A percentile compares a stretch with the other conserved stretches of the same genome.
Conservation (phyloP, 2,888 invertebrate species). For the Allygus modestus region DNA sequence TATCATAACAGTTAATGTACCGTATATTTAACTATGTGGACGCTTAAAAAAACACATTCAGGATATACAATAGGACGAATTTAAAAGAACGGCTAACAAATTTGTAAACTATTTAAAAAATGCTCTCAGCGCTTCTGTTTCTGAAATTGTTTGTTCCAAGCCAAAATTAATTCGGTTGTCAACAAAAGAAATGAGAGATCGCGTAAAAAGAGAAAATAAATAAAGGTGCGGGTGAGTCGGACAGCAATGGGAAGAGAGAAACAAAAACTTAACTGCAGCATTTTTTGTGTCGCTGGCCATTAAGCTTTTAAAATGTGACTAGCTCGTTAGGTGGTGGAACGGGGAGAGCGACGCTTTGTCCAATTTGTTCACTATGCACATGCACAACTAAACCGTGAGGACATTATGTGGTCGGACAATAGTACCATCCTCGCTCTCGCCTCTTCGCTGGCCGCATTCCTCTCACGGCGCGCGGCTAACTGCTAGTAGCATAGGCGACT, state of each 20-base stretch:
- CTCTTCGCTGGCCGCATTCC: background rate
- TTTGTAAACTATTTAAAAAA: background rate
- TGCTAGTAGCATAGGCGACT: too few species aligned
- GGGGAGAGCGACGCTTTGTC: conserved; percentile 48
- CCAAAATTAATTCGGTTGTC: conserved; percentile 21
- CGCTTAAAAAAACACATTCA: too few species aligned
- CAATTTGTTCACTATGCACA: conserved; percentile 50
- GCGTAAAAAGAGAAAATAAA: conserved; percentile 47
- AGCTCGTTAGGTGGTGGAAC: conserved; percentile 51
- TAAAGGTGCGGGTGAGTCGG: conserved; percentile 53
- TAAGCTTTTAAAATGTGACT: conserved; percentile 60
- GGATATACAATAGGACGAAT: too few species aligned
- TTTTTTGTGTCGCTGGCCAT: conserved; percentile 61
- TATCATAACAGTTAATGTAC: too few species aligned
- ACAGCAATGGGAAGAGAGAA: conserved; percentile 33
- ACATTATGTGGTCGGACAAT: background rate
- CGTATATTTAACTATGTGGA: too few species aligned
- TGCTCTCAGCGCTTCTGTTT: background rate
- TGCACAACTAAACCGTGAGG: conserved; percentile 30
- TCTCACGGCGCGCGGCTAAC: background rate
- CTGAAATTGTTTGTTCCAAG: background rate
- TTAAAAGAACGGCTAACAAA: too few species aligned
- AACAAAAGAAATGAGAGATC: conserved; percentile 34
- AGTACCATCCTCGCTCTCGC: background rate
- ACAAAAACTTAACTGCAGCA: conserved; percentile 54